These are phyloP conservation scores for Drosophila mulleri DNA, from an alignment of 2,888 invertebrate genomes.

Conservation along the genomic window DNA sequence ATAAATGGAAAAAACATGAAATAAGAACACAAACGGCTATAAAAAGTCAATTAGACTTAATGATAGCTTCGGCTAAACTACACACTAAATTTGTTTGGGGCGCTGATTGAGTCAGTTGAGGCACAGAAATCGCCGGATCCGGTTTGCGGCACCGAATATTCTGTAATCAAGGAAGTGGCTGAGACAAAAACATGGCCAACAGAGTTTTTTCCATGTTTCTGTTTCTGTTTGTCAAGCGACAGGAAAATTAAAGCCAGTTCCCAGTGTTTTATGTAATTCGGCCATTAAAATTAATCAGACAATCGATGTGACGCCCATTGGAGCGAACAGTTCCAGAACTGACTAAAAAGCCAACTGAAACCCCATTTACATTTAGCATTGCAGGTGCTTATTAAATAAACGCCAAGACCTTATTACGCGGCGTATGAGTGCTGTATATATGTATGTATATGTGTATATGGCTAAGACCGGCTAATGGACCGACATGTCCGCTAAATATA, in stretches of 20 bases:
- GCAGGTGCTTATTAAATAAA: conserved; percentile 50
- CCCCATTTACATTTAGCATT: conserved; percentile 38
- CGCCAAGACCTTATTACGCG: conserved; percentile 44
- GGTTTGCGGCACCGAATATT: conserved; percentile 39
- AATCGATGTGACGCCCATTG: conserved; percentile 48
- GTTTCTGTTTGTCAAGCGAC: conserved; percentile 42
- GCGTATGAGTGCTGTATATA: conserved; percentile 44
- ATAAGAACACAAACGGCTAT: conserved; percentile 63
- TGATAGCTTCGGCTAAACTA: conserved; percentile 71
- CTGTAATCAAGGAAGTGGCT: conserved; percentile 74
- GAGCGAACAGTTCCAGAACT: conserved; percentile 27
- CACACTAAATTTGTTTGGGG: conserved; percentile 63
- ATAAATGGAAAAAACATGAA: conserved; percentile 24
- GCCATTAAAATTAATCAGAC: conserved; percentile 73
- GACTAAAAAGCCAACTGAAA: background rate
- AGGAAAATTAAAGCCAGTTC: conserved; percentile 25
- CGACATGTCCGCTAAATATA: conserved; percentile 41
- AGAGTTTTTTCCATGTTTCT: background rate
- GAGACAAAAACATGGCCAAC: conserved; percentile 40
- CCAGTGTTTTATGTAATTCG: conserved; percentile 42
- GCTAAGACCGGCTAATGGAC: conserved; percentile 7
- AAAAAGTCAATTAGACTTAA: conserved; percentile 79
- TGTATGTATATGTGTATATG: conserved; percentile 32
- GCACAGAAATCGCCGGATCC: conserved; percentile 40
- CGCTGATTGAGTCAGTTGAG: conserved; percentile 34